Evolutionary conservation across 2,888 invertebrate species (phyloP).

Genomic region (Stenurella melanura): DNA sequence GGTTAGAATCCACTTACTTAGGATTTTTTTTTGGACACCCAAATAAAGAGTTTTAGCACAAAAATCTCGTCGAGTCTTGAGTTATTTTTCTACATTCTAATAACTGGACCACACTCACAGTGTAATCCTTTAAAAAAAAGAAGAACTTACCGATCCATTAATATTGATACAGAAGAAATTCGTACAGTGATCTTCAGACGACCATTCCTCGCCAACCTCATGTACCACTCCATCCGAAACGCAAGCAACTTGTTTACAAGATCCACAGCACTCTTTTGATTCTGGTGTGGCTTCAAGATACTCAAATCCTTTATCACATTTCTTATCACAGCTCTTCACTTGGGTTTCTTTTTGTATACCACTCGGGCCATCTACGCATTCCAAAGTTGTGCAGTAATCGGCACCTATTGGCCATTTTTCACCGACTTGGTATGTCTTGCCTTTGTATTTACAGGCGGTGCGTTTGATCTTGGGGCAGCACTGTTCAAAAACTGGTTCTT

Average conservation of each 20-base stretch:
- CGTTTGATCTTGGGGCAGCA: constrained; percentile 80
- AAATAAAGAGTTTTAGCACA: too few species aligned
- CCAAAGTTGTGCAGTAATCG: constrained; percentile 77
- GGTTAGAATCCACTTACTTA: too few species aligned
- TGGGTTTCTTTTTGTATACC: constrained; percentile 76
- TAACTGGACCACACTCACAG: too few species aligned
- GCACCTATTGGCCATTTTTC: constrained; percentile 76
- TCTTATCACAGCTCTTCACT: constrained; percentile 75
- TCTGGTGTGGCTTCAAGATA: constrained; percentile 53
- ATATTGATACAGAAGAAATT: constrained; percentile 76
- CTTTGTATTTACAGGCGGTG: constrained; percentile 76
- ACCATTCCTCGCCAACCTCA: constrained; percentile 77
- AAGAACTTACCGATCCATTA: constrained; percentile 72
- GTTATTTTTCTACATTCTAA: too few species aligned
- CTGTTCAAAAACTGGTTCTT: constrained; percentile 75
- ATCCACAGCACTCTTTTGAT: constrained; percentile 78
- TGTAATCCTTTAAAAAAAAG: neutral
- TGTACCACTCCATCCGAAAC: constrained; percentile 74
- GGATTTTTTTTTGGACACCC: too few species aligned
- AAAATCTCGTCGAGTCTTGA: too few species aligned
- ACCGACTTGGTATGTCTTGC: constrained; percentile 73
- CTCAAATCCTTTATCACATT: constrained; percentile 76
- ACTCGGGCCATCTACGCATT: constrained; percentile 72
- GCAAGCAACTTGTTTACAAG: constrained; percentile 77
- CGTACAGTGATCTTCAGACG: constrained; percentile 78